phyloP scores from a whole-genome alignment of 1,140 invertebrate genomes.

The Cotesia glomerata region DNA sequence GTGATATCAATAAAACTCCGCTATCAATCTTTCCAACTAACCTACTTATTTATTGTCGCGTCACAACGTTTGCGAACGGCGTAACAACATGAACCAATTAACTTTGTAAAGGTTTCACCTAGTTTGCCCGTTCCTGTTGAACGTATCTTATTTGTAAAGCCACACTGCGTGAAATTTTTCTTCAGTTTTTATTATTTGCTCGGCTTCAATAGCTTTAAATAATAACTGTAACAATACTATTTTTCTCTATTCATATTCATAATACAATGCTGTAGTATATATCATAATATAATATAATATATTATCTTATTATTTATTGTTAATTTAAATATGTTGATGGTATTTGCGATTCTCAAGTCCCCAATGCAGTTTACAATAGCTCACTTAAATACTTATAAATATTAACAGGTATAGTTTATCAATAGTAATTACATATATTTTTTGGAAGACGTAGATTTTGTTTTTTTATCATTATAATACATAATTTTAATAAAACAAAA shows the following conservation, averaged over 20 bases:
- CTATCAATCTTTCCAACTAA: background rate
- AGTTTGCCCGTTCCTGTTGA: conserved; percentile 18
- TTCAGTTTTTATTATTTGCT: conserved; percentile 5
- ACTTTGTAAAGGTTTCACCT: conserved; percentile 1
- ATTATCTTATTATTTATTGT: too few relatives aligned
- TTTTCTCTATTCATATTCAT: too few relatives aligned
- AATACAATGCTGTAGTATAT: too few relatives aligned
- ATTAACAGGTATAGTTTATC: conserved; percentile 21
- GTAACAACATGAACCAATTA: conserved; percentile 20
- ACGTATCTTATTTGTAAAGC: conserved; percentile 6
- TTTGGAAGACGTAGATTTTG: conserved; percentile 60
- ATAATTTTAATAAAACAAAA: background rate
- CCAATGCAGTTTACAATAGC: too few relatives aligned
- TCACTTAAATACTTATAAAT: conserved; percentile 7
- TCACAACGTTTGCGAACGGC: conserved; percentile 50
- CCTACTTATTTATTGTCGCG: conserved; percentile 55
- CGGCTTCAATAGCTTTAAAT: background rate
- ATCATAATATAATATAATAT: too few relatives aligned
- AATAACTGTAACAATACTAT: conserved; percentile 4
- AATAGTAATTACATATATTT: conserved; percentile 10
- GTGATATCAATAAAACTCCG: too few relatives aligned
- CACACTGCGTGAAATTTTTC: conserved; percentile 12
- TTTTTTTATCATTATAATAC: conserved; percentile 13
- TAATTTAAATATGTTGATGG: too few relatives aligned
- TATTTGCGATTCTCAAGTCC: too few relatives aligned